Evolutionary conservation across 2,797 vertebrate species (phyloP), one percentile per base, ranked within the genome.

Genomic region (Hyperoplus lanceolatus): DNA sequence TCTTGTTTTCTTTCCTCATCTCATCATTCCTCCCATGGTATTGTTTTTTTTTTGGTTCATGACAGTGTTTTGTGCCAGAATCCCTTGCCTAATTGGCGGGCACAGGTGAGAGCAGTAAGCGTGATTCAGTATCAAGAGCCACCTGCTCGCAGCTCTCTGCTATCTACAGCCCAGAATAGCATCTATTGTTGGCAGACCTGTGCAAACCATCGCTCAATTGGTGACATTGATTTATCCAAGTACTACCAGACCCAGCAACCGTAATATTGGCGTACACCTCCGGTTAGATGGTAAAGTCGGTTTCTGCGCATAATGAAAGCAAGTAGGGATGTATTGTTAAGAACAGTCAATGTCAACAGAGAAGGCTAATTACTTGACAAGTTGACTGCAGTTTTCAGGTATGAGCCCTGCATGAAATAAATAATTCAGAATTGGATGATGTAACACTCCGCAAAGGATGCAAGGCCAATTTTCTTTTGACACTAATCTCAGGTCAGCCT

Each of bases 101-200:
- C 64, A 29, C 85, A 87, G 77, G 86, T 87, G 77, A 76, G 62
- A 77, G 57, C 60, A 62, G 53, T 71, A 74, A 67, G 6, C n/a
- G 49, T 67, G 29, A 87, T 66, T 82, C 57, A 81, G 62, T 62
- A 58, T 46, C 63, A 71, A 29, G 49, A 29, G 46, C 39, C 13
- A 15, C 60, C 58, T 67, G 64, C 49, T 79, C 8, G 0, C 55
- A 74, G 18, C 72, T 66, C 64, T 76, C 48, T 56, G 51, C 59
- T 41, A 21, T 58, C 53, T 46, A 14, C 59, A 42, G 74, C 58
- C 48, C 67, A 59, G 45, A 72, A 50, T 63, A 57, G 11, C 50
- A 39, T 73, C 57, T 61, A 53, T 62, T 80, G 66, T 70, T 38
- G 54, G 54, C 62, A 0, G 79, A 53, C 18, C 68, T 36, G 73